Conservation (phyloP, 1,140 invertebrate species). For the Brevipalpus yothersi region DNA sequence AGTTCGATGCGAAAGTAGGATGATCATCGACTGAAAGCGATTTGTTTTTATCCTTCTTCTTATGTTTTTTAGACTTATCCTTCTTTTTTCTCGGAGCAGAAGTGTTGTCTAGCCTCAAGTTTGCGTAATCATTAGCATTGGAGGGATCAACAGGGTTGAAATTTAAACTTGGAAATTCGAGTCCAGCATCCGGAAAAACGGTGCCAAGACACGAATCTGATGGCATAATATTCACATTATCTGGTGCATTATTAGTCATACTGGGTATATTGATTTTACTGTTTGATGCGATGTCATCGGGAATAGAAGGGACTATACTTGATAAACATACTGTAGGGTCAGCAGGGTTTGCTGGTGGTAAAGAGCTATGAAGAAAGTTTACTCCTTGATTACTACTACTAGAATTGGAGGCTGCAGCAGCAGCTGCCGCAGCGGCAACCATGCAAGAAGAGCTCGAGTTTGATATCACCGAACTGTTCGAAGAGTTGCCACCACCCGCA, state of each 20-base stretch:
- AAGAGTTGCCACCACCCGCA: background rate
- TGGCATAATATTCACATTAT: no score
- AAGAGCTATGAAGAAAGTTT: background rate
- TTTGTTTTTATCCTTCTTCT: background rate
- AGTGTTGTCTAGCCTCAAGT: background rate
- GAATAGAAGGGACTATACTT: background rate
- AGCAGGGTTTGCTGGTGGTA: background rate
- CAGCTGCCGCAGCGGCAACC: background rate
- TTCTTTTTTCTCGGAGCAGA: no score
- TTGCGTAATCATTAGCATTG: background rate
- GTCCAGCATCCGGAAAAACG: background rate
- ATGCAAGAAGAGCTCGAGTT: background rate
- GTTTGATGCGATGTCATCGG: background rate
- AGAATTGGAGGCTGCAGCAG: background rate
- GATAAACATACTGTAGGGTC: background rate
- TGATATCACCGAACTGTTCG: background rate
- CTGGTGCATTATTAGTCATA: background rate
- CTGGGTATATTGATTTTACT: background rate
- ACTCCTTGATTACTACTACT: background rate
- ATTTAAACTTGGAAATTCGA: constrained; percentile 1
- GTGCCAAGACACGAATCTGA: background rate
- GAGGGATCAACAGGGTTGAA: background rate
- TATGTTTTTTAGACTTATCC: no score
- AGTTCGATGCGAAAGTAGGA: background rate
- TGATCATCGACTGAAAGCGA: background rate